Base-by-base conservation (phyloP, 2,113 vertebrate genomes). In the Atherinomorus stipes region DNA sequence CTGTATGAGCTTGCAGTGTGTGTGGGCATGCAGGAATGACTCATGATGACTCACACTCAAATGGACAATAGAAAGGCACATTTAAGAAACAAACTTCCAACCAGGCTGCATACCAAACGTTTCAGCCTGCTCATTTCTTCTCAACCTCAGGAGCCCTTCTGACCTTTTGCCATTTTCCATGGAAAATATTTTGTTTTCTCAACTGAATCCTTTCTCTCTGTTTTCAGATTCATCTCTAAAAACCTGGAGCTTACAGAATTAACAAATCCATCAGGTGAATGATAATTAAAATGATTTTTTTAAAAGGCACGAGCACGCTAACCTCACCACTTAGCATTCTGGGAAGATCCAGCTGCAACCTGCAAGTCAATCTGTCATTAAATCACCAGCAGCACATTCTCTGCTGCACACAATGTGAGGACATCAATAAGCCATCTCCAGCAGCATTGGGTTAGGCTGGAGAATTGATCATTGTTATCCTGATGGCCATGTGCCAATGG, bases 351-450 rank as follows among this genome's bases (percentile, higher is more conserved):
- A 18, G 69, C 76, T 57, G 71, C 50, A 77, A 74, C 75, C 71
- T 61, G 71, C 52, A 3, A 83, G 80, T 84, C 88, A 84, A 84
- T 80, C 74, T 68, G 67, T 78, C 75, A 76, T 80, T 78, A 78
- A 85, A 83, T 80, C 73, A 76, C 62, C 76, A 71, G 74, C 78
- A 66, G 74, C 77, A 53, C 71, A 64, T 26, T 70, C 73, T 51
- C 71, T 70, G 71, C 71, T 71, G 18, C 61, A 38, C 37, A 7
- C 49, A 18, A 80, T 70, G 85, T n/a, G 73, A 70, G 50, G 71
- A 84, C 80, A 78, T 90, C 85, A 87, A 90, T 90, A 90, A 88
- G 79, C 85, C 79, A 86, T 86, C 81, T 87, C 63, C 69, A 85
- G 83, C 83, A 64, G 68, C 61, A 74, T 72, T 37, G 31, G 70